Conservation (phyloP, 2,797 vertebrate genomes). For the Cirrhinus mrigala region DNA sequence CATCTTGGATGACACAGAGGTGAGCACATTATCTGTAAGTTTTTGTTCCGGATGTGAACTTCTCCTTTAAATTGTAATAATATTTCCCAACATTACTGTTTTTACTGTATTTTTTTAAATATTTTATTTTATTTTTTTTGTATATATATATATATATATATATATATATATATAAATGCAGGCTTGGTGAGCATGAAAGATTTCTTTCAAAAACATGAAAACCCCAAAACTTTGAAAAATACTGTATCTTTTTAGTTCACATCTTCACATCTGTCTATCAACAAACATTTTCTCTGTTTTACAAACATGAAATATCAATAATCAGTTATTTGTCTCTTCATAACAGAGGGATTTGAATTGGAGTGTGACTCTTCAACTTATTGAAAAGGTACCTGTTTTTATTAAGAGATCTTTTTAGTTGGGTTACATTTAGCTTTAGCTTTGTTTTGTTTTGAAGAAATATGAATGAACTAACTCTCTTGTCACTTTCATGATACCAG, state of each 20-base stretch:
- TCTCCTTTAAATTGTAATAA: too few species aligned
- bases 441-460: not conserved
- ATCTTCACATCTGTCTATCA: not conserved
- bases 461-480: slow-evolving; percentile 2
- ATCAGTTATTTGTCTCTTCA: slow-evolving; percentile 41
- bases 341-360: slow-evolving; percentile 88
- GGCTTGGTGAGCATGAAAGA: not conserved
- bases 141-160: too few species aligned
- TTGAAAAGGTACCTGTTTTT: slow-evolving; percentile 85
- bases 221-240: not conserved
- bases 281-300: not conserved
- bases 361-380: slow-evolving; percentile 87
- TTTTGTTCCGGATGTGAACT: too few species aligned
- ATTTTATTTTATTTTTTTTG: too few species aligned
- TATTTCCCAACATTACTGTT: not conserved
- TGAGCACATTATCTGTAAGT: too few species aligned
- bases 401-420: not conserved
- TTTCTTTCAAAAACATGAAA: not conserved
- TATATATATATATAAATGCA: too few species aligned
- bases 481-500: slow-evolving; percentile 70
- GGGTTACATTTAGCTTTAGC: not conserved
- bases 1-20: too few species aligned
- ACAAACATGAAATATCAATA: not conserved
- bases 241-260: not conserved
- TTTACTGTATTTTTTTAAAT: not conserved